phyloP scores from a whole-genome alignment of 64 coral and sea anemone genomes.

The Porites australiensis region DNA sequence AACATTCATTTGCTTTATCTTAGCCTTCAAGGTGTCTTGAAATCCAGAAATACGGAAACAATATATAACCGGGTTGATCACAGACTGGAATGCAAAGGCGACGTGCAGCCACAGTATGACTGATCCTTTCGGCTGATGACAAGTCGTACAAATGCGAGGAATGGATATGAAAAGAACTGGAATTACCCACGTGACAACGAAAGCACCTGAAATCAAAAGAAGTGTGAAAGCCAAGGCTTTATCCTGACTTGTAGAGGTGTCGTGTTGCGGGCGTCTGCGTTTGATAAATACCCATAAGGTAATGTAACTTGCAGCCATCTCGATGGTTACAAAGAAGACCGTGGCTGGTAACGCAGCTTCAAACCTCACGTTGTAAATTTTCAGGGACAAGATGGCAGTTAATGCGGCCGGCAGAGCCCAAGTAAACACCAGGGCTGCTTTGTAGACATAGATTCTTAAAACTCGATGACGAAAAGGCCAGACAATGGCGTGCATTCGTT shows the following conservation, averaged over 20 bases:
- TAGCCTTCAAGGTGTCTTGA: background rate
- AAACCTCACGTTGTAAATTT: background rate
- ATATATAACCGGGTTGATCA: slow-evolving; percentile 23
- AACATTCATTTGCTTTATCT: background rate
- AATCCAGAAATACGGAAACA: slow-evolving; percentile 4
- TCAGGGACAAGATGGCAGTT: background rate
- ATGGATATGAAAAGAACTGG: background rate
- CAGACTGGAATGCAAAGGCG: background rate
- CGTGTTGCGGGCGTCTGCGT: background rate
- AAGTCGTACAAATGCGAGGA: background rate
- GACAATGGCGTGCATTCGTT: background rate
- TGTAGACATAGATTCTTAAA: background rate
- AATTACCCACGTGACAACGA: background rate
- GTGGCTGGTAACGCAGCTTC: background rate
- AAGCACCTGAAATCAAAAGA: background rate
- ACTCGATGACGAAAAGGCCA: background rate
- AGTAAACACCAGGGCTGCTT: background rate
- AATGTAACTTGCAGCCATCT: background rate
- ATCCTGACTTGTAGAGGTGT: background rate
- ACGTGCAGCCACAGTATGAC: background rate
- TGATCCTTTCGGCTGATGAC: background rate
- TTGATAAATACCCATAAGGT: background rate
- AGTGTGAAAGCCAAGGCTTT: background rate
- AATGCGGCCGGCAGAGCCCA: background rate
- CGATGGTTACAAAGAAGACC: background rate